phyloP scores from a whole-genome alignment of 2,113 vertebrate genomes.

The Dasypus novemcinctus region DNA sequence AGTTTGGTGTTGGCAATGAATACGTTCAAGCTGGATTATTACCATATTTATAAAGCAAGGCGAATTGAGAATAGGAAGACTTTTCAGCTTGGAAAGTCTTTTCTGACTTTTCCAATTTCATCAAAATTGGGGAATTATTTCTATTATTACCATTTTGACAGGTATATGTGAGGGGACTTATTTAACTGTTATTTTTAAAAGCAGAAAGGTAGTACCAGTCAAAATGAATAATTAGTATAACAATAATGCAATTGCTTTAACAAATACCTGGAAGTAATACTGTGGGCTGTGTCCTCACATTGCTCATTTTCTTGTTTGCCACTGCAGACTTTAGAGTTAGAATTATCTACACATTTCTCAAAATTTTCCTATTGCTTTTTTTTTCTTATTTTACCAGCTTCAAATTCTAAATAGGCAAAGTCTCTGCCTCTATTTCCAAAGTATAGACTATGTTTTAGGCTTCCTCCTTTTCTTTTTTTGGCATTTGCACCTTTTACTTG shows the following conservation, averaged over 20 bases:
- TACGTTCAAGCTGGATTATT: background rate
- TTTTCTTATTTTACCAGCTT: background rate
- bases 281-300: background rate
- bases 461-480: background rate
- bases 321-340: background rate
- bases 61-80: background rate
- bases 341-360: background rate
- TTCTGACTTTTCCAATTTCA: background rate
- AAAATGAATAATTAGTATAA: background rate
- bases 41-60: background rate
- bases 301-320: background rate
- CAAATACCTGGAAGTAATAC: background rate
- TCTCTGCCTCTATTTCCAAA: background rate
- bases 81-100: background rate
- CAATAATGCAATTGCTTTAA: background rate
- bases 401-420: background rate
- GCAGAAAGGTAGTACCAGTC: background rate
- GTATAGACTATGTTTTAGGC: background rate
- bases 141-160: background rate
- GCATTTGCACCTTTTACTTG: background rate
- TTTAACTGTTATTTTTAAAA: background rate
- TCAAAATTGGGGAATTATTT: background rate
- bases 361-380: background rate
- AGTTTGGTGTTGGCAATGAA: background rate
- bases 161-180: background rate